Evolutionary conservation across 2,797 vertebrate species (phyloP).

Genomic region (Sardinella longiceps): DNA sequence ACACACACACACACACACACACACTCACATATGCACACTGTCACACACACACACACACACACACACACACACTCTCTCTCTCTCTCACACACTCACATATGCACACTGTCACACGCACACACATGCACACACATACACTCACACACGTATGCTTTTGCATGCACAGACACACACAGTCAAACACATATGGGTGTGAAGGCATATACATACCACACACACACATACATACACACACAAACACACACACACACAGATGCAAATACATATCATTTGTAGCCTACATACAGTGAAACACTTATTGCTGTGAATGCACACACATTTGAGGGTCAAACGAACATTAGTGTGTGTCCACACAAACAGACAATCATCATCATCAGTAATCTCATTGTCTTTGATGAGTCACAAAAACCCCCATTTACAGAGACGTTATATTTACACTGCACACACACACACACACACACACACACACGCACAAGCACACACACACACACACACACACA

Average conservation of each 20-base stretch:
- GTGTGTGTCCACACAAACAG: not conserved
- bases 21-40: constrained; percentile 51
- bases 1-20: constrained; percentile 59
- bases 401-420: not conserved
- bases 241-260: no score
- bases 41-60: constrained; percentile 25
- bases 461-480: not conserved
- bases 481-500: not conserved
- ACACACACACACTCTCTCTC: constrained; percentile 26
- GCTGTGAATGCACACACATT: not conserved
- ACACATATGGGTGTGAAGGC: no score
- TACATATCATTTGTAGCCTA: no score
- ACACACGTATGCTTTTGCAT: not conserved
- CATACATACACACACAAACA: not conserved
- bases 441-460: constrained; percentile 27
- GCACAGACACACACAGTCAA: not conserved
- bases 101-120: not conserved
- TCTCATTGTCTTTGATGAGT: not conserved
- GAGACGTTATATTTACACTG: not conserved
- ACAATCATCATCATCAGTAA: not conserved
- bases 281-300: not conserved
- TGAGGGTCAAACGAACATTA: not conserved
- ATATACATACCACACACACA: not conserved
- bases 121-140: not conserved
- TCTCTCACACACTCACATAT: not conserved